These are phyloP conservation scores for Theretra japonica DNA, from an alignment of 2,888 invertebrate genomes.

Conservation along the genomic window DNA sequence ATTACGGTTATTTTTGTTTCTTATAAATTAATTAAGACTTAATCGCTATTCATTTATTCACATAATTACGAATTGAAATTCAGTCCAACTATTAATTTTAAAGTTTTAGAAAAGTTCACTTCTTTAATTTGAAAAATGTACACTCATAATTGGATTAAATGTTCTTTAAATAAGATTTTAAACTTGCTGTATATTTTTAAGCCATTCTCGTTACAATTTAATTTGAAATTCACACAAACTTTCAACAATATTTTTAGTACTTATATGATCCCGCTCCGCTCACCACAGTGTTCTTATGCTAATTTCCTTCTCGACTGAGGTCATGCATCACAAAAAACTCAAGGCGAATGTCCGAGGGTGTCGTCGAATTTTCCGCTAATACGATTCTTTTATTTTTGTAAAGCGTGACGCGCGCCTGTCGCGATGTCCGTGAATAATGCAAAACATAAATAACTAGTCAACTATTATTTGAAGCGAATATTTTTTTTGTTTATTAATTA, in stretches of 20 bases:
- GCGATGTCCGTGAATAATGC: constrained; percentile 18
- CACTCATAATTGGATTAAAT: no score
- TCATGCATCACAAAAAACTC: constrained; percentile 37
- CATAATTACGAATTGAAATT: no score
- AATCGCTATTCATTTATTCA: no score
- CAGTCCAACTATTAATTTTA: no score
- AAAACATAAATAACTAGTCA: constrained; percentile 1
- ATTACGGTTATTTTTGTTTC: no score
- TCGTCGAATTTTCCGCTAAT: constrained; percentile 38
- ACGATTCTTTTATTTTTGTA: constrained; percentile 40
- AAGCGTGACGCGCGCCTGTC: constrained; percentile 32
- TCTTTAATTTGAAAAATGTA: no score
- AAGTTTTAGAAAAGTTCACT: no score
- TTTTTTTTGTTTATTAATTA: neutral
- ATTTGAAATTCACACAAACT: no score
- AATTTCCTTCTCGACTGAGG: constrained; percentile 29
- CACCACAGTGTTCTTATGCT: neutral
- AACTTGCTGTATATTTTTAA: no score
- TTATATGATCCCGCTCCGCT: constrained; percentile 20
- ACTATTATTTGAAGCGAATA: neutral
- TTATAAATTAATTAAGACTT: no score
- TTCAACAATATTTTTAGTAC: neutral
- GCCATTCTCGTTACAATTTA: no score
- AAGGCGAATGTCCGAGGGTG: constrained; percentile 41
- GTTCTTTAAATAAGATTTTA: no score